Percentiles rank a stretch among this genome's conserved stretches.
Conservation (phyloP, 30 jellyfish, hydroid and myxozoan genomes). For the Aurelia sp. region DNA sequence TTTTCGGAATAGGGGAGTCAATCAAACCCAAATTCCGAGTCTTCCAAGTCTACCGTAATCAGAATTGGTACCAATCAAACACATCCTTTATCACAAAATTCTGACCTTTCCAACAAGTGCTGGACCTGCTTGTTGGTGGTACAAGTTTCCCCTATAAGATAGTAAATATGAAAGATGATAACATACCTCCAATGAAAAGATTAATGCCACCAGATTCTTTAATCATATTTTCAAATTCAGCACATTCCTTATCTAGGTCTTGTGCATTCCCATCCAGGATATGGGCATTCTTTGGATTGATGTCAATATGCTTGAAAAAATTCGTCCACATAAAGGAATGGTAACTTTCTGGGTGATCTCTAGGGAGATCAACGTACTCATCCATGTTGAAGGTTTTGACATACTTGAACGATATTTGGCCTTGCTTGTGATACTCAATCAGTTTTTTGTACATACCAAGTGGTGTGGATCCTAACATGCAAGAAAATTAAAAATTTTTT, state of each 20-base stretch:
- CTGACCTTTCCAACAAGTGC: too few species aligned
- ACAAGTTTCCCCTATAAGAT: too few species aligned
- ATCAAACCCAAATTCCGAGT: too few species aligned
- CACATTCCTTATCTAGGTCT: slow-evolving; percentile 84
- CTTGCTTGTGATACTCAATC: slow-evolving; percentile 81
- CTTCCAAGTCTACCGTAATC: too few species aligned
- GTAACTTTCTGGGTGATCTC: slow-evolving; percentile 97
- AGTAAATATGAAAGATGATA: not conserved
- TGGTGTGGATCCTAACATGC: slow-evolving; percentile 86
- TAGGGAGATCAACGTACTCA: slow-evolving; percentile 91
- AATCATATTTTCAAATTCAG: slow-evolving; percentile 77
- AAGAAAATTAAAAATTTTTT: too few species aligned
- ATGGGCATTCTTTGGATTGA: slow-evolving; percentile 89
- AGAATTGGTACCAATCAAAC: too few species aligned
- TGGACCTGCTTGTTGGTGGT: too few species aligned
- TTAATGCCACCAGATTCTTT: slow-evolving; percentile 89
- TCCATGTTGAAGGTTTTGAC: slow-evolving; percentile 97
- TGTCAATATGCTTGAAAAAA: slow-evolving; percentile 95
- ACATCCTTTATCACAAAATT: too few species aligned
- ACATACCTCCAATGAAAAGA: slow-evolving; percentile 94
- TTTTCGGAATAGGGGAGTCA: too few species aligned
- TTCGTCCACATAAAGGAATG: slow-evolving; percentile 98
- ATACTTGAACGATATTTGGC: slow-evolving; percentile 82
- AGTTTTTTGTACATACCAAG: slow-evolving; percentile 95
- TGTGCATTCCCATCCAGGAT: slow-evolving; percentile 94